A percentile compares a stretch with the other conserved stretches of the same genome.
phyloP scores from a whole-genome alignment of 2,888 invertebrate genomes.

The Gonocerus acuteangulatus region DNA sequence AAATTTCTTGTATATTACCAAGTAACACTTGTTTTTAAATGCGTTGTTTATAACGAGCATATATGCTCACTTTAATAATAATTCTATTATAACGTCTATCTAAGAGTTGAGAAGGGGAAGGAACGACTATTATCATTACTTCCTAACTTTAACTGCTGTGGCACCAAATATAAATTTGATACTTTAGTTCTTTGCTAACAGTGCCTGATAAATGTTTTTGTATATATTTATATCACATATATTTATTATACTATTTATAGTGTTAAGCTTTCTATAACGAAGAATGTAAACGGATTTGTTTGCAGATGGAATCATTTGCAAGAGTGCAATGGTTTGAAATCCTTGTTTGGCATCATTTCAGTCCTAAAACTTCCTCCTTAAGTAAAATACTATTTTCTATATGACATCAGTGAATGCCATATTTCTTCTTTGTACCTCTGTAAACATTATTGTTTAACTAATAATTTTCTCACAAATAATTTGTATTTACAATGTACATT shows the following conservation, averaged over 20 bases:
- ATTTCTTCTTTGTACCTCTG: no score
- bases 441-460: no score
- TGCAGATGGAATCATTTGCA: no score
- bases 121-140: conserved; percentile 3
- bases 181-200: conserved; percentile 8
- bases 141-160: conserved; percentile 7
- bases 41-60: no score
- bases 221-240: conserved; percentile 12
- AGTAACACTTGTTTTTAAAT: not conserved
- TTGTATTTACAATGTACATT: conserved; percentile 12
- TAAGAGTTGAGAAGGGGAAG: not conserved
- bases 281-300: no score
- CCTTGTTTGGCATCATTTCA: no score
- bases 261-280: conserved; percentile 5
- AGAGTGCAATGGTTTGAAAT: no score
- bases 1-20: not conserved
- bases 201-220: conserved; percentile 18
- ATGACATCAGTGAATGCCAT: no score
- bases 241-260: conserved; percentile 6
- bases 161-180: conserved; percentile 12
- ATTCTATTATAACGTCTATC: not conserved
- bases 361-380: no score
- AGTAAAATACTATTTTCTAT: no score
- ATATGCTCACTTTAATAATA: no score
- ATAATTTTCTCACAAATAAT: conserved; percentile 14